These are phyloP conservation scores for Aleiodes leptofemur DNA, from an alignment of 2,888 invertebrate genomes.

Conservation along the genomic window DNA sequence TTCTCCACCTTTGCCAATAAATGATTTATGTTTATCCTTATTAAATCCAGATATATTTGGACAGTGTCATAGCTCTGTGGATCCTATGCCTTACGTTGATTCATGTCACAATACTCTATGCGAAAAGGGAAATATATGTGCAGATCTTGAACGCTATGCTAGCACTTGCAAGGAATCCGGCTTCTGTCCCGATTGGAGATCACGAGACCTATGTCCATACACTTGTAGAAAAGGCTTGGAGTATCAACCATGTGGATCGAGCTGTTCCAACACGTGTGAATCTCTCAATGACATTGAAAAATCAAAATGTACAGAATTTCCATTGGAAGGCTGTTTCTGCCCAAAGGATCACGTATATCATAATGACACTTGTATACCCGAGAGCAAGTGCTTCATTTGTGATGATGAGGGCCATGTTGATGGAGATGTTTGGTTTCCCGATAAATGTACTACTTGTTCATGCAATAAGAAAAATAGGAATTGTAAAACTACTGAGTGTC, in stretches of 20 bases:
- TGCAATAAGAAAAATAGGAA: constrained; percentile 79
- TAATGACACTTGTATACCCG: constrained; percentile 84
- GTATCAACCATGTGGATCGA: constrained; percentile 78
- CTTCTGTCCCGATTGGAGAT: constrained; percentile 86
- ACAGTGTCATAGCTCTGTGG: constrained; percentile 85
- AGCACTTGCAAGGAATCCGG: constrained; percentile 83
- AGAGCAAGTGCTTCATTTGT: constrained; percentile 83
- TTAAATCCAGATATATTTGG: constrained; percentile 78
- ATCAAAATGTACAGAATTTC: constrained; percentile 74
- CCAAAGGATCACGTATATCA: constrained; percentile 83
- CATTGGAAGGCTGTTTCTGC: constrained; percentile 90
- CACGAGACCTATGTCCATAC: constrained; percentile 80
- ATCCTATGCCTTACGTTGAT: constrained; percentile 81
- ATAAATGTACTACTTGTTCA: constrained; percentile 85
- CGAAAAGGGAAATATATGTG: constrained; percentile 79
- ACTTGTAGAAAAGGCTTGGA: constrained; percentile 78
- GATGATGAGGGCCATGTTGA: constrained; percentile 83
- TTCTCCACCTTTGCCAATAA: constrained; percentile 78
- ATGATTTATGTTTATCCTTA: constrained; percentile 83
- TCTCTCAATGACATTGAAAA: constrained; percentile 76
- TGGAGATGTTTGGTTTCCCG: constrained; percentile 83
- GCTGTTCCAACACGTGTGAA: constrained; percentile 83
- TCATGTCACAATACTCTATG: constrained; percentile 84
- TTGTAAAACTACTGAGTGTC: constrained; percentile 81
- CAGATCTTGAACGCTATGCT: constrained; percentile 83